Conservation (phyloP, 2,113 vertebrate genomes). For the Python bivittatus region DNA sequence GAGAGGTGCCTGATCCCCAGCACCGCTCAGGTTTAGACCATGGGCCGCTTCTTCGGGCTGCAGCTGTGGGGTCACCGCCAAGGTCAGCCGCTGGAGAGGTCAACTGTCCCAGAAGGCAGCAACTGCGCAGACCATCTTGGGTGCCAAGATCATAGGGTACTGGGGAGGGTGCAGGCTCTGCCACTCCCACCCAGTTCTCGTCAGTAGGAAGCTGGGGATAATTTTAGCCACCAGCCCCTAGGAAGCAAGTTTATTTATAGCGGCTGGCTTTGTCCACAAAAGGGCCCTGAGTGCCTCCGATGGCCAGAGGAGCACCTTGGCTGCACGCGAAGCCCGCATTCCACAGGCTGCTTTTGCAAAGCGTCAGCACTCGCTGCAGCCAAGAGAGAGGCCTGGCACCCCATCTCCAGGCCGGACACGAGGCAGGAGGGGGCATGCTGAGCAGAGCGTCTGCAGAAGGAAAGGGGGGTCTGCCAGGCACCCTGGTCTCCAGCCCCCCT, state of each 20-base stretch:
- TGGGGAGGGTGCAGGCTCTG: not conserved
- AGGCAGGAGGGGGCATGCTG: not conserved
- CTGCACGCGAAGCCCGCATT: not conserved
- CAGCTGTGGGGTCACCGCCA: not conserved
- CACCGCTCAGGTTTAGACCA: not conserved
- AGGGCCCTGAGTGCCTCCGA: not conserved
- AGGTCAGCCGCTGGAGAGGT: not conserved
- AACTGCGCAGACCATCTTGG: not conserved
- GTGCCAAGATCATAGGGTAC: not conserved
- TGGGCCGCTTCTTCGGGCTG: not conserved
- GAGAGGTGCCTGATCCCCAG: not conserved
- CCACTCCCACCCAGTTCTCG: not conserved
- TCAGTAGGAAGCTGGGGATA: not conserved
- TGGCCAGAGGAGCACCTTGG: not conserved
- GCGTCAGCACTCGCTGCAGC: constrained; percentile 41
- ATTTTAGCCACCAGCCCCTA: not conserved
- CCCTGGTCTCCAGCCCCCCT: not conserved
- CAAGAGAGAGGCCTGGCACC: not conserved
- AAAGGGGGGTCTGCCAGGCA: not conserved
- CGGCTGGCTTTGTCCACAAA: constrained; percentile 1
- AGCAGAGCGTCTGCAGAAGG: constrained; percentile 52
- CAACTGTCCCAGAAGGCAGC: too few species aligned
- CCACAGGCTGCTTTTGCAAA: constrained; percentile 36
- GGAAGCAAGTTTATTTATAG: constrained; percentile 56
- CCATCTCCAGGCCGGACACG: not conserved